Conservation (phyloP, 2,888 invertebrate species). For the Bombyx huttoni region DNA sequence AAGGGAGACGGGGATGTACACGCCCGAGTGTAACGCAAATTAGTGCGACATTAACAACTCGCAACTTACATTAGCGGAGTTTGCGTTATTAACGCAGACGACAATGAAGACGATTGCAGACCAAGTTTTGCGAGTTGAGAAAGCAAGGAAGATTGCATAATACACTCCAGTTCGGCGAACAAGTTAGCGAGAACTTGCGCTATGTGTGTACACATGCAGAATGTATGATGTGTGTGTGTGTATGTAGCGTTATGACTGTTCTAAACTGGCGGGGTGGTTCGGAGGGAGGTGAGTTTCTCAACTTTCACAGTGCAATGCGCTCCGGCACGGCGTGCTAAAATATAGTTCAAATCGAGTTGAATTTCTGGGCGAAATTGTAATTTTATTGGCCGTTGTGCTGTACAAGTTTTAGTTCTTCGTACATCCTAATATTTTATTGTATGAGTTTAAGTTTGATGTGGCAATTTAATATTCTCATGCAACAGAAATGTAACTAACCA, state of each 20-base stretch:
- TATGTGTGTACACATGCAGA: conserved; percentile 29
- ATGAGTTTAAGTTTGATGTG: background rate
- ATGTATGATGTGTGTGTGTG: conserved; percentile 20
- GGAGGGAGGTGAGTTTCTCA: conserved; percentile 21
- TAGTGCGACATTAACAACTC: conserved; percentile 34
- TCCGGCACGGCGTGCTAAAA: conserved; percentile 38
- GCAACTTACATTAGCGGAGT: conserved; percentile 35
- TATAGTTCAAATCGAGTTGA: conserved; percentile 50
- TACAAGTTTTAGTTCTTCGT: conserved; percentile 2
- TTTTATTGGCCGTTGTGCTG: conserved; percentile 23
- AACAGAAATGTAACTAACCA: no score
- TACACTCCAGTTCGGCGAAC: conserved; percentile 25
- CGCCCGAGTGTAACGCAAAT: conserved; percentile 27
- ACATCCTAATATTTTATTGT: background rate
- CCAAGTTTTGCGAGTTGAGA: conserved; percentile 31
- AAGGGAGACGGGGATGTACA: background rate
- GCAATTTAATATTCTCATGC: no score
- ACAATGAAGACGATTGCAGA: conserved; percentile 28
- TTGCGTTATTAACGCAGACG: conserved; percentile 37
- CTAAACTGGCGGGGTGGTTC: conserved; percentile 17
- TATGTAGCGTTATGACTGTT: conserved; percentile 28
- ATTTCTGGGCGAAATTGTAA: conserved; percentile 21
- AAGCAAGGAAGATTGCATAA: conserved; percentile 38
- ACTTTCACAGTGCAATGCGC: conserved; percentile 36
- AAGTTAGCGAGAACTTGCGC: conserved; percentile 33